Conservation (phyloP, 1,140 invertebrate species). For the Ridgeia piscesae region DNA sequence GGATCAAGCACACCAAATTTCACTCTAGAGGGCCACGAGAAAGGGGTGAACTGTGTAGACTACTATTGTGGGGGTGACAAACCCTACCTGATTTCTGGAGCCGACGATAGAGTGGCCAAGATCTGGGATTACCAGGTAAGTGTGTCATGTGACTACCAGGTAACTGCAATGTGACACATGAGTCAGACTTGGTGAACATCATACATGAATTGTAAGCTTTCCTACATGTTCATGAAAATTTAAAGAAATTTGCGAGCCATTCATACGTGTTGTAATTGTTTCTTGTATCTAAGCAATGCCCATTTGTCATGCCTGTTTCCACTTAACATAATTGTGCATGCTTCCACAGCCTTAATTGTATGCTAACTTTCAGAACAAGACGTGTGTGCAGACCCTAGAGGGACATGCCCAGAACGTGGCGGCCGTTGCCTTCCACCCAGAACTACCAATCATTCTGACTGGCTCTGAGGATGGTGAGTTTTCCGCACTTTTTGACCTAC, state of each 20-base stretch:
- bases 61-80: conserved; percentile 99
- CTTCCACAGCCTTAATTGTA: neutral
- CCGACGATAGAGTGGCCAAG: conserved; percentile 95
- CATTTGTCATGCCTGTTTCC: conserved; percentile 6
- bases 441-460: conserved; percentile 94
- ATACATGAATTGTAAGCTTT: too few relatives aligned
- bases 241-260: too few relatives aligned
- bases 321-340: neutral
- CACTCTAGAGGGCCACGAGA: conserved; percentile 97
- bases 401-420: conserved; percentile 97
- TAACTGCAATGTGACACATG: too few relatives aligned
- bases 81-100: conserved; percentile 97
- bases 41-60: conserved; percentile 98
- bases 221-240: too few relatives aligned
- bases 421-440: conserved; percentile 88
- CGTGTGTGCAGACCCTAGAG: conserved; percentile 97
- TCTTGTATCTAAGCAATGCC: neutral
- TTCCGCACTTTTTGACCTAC: neutral
- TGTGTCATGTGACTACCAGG: neutral
- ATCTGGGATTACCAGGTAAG: conserved; percentile 93
- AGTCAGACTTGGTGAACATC: too few relatives aligned
- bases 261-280: neutral
- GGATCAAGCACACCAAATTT: conserved; percentile 97
- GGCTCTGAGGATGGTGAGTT: conserved; percentile 88
- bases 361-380: conserved; percentile 81